phyloP scores from a whole-genome alignment of 1,140 invertebrate genomes.

The Rhyacophila brunnea region DNA sequence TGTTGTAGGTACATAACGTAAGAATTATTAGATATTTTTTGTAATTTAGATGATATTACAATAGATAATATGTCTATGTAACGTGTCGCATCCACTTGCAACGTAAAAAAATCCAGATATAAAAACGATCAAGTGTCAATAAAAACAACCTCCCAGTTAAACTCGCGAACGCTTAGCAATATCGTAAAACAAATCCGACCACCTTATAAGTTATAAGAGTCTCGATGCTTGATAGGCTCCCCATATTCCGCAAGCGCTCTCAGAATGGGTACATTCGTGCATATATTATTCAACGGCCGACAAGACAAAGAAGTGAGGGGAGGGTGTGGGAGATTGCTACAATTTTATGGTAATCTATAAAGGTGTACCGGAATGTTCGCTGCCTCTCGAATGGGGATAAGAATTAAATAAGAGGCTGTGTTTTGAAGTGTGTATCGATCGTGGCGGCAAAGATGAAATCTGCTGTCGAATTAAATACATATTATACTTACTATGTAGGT shows the following conservation, averaged over 20 bases:
- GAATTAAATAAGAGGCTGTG: background rate
- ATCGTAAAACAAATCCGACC: conserved; percentile 25
- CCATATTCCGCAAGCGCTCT: conserved; percentile 8
- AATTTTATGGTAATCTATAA: conserved; percentile 19
- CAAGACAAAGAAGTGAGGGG: conserved; percentile 1
- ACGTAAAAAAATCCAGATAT: too few species aligned
- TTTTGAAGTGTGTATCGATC: conserved; percentile 4
- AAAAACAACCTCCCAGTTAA: too few species aligned
- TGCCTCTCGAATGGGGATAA: too few species aligned
- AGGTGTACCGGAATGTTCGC: background rate
- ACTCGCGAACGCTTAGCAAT: conserved; percentile 20
- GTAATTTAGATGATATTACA: too few species aligned
- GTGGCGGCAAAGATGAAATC: background rate
- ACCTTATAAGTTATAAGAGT: conserved; percentile 14
- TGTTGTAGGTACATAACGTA: too few species aligned
- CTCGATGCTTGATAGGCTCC: conserved; percentile 15
- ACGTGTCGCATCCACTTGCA: too few species aligned
- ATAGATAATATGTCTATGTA: too few species aligned
- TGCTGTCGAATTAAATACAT: too few species aligned
- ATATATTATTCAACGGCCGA: background rate
- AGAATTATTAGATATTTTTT: too few species aligned
- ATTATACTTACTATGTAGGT: too few species aligned
- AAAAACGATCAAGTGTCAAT: too few species aligned
- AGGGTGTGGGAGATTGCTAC: background rate
- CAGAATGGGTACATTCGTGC: background rate